A percentile compares a stretch with the other conserved stretches of the same genome.
These are phyloP conservation scores for Melinaea menophilus DNA, from an alignment of 2,888 invertebrate species.

Conservation along the genomic window DNA sequence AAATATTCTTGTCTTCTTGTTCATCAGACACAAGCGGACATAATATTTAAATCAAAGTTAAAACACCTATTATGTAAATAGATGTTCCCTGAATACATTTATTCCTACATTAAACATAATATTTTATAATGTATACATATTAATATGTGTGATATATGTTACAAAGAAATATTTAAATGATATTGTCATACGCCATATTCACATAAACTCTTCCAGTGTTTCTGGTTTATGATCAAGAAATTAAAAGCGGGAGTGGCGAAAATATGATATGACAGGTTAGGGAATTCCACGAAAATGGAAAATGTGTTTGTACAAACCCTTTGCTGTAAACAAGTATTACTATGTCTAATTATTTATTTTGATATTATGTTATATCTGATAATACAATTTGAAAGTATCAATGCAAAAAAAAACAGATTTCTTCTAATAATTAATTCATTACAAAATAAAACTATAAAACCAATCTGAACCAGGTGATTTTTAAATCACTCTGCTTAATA, in stretches of 20 bases:
- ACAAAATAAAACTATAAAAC: neutral
- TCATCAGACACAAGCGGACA: too few relatives aligned
- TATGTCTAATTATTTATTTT: neutral
- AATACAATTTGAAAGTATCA: neutral
- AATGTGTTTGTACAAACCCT: neutral
- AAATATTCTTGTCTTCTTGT: too few relatives aligned
- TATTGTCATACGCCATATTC: neutral
- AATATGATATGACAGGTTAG: neutral
- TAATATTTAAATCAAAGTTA: too few relatives aligned
- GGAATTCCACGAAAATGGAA: neutral
- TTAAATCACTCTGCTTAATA: too few relatives aligned
- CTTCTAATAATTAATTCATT: neutral
- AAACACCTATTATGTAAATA: too few relatives aligned
- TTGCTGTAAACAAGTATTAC: neutral
- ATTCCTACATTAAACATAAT: too few relatives aligned
- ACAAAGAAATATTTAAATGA: neutral
- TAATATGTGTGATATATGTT: neutral
- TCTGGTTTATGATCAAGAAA: constrained; percentile 1
- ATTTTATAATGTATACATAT: too few relatives aligned
- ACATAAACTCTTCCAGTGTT: neutral
- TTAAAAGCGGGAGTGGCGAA: neutral
- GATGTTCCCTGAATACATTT: too few relatives aligned
- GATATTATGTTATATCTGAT: neutral
- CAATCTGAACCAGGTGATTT: neutral
- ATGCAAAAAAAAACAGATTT: neutral